phyloP scores from a whole-genome alignment of 2,797 vertebrate species.

The Antennarius maculatus region DNA sequence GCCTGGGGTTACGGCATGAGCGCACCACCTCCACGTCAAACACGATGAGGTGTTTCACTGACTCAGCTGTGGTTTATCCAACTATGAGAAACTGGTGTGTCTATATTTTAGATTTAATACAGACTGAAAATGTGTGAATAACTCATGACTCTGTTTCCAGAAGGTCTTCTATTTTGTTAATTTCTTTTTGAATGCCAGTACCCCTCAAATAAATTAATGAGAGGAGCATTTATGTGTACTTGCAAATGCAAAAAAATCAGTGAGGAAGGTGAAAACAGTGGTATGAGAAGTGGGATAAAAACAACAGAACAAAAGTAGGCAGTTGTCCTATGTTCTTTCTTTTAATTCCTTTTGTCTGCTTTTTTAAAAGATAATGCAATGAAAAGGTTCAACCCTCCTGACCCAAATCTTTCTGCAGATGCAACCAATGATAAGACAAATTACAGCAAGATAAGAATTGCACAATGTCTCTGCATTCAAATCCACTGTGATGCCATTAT shows the following conservation, averaged over 20 bases:
- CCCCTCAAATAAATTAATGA: constrained; percentile 43
- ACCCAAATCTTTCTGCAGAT: constrained; percentile 22
- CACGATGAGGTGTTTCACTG: constrained; percentile 42
- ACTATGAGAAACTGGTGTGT: not conserved
- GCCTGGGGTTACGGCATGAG: constrained; percentile 25
- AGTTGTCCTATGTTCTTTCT: constrained; percentile 9
- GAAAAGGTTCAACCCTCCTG: constrained; percentile 9
- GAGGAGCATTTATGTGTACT: constrained; percentile 25
- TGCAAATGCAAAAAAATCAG: constrained; percentile 25
- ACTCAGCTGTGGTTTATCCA: too few relatives aligned
- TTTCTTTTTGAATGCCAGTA: constrained; percentile 33
- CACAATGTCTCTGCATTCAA: constrained; percentile 16
- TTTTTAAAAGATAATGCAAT: not conserved
- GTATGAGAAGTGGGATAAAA: not conserved
- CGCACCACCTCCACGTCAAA: constrained; percentile 35
- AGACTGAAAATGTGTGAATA: constrained; percentile 2
- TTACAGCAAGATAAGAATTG: constrained; percentile 30
- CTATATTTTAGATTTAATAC: not conserved
- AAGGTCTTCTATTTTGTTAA: constrained; percentile 32
- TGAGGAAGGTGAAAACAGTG: not conserved
- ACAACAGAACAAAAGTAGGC: not conserved
- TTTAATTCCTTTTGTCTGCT: constrained; percentile 2
- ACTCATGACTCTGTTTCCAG: constrained; percentile 8
- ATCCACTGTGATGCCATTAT: not conserved
- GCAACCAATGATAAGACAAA: constrained; percentile 19